A percentile compares a stretch with the other conserved stretches of the same genome.
Evolutionary conservation across 2,113 vertebrate genomes (phyloP).

Genomic region (Panthera leo): DNA sequence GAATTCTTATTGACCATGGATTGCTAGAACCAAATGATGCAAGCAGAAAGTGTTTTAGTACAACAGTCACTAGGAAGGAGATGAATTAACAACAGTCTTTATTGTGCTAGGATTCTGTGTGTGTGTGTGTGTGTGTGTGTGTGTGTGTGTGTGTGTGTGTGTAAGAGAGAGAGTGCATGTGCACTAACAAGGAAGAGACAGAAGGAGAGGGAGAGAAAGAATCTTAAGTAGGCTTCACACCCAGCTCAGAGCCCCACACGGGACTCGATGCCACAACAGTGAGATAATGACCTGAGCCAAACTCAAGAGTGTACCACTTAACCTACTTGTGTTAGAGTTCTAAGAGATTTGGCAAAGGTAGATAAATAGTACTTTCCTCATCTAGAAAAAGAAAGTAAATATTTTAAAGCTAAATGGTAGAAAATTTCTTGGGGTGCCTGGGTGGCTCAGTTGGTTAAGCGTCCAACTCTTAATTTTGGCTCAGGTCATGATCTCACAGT

Average conservation of each 20-base stretch:
- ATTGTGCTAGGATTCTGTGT: neutral
- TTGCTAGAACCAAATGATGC: neutral
- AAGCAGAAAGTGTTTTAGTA: neutral
- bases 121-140: too few relatives aligned
- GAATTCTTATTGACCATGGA: neutral
- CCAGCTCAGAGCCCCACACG: too few relatives aligned
- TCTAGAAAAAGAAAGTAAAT: neutral
- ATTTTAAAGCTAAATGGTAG: slow-evolving; percentile 8
- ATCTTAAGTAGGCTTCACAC: too few relatives aligned
- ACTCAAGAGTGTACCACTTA: too few relatives aligned
- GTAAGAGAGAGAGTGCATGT: too few relatives aligned
- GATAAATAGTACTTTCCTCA: neutral
- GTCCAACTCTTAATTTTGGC: too few relatives aligned
- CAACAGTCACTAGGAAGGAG: neutral
- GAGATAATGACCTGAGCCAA: too few relatives aligned
- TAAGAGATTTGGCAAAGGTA: neutral
- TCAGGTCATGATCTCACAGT: too few relatives aligned
- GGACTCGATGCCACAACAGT: too few relatives aligned
- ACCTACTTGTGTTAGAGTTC: neutral
- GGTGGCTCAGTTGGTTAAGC: too few relatives aligned
- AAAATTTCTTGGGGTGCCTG: neutral
- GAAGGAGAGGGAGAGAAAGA: too few relatives aligned
- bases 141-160: neutral
- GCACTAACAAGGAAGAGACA: too few relatives aligned
- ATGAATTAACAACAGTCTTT: neutral